Percentiles rank a stretch among this genome's conserved stretches.
phyloP scores from a whole-genome alignment of 1,140 invertebrate species.

The Scaptomyza montana region DNA sequence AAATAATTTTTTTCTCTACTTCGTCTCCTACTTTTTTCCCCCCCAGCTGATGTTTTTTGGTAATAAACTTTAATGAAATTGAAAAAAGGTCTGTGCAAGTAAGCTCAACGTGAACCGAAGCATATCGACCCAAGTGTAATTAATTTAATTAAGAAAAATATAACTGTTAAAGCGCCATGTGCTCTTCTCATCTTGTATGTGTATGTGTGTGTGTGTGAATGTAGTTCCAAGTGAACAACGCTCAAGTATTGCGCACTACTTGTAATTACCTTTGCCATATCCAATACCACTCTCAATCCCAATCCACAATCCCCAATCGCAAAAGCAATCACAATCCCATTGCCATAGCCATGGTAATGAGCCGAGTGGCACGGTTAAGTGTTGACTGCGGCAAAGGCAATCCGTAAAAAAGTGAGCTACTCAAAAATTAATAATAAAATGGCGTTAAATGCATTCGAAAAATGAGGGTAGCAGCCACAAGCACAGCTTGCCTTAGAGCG shows the following conservation, averaged over 20 bases:
- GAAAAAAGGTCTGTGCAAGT: slow-evolving; percentile 55
- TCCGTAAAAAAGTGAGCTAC: slow-evolving; percentile 20
- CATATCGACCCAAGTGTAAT: slow-evolving; percentile 63
- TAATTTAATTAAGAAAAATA: slow-evolving; percentile 75
- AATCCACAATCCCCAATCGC: slow-evolving; percentile 7
- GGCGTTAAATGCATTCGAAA: slow-evolving; percentile 11
- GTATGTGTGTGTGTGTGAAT: slow-evolving; percentile 6
- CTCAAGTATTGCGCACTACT: slow-evolving; percentile 28
- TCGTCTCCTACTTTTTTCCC: background rate
- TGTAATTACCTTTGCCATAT: slow-evolving; percentile 50
- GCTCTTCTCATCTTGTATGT: background rate
- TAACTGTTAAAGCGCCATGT: slow-evolving; percentile 51
- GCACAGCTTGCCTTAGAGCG: background rate
- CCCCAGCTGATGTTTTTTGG: slow-evolving; percentile 9
- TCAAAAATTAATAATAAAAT: slow-evolving; percentile 19
- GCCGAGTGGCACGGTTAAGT: slow-evolving; percentile 48
- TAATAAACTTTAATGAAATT: slow-evolving; percentile 80
- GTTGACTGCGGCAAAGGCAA: slow-evolving; percentile 20
- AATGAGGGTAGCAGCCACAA: background rate
- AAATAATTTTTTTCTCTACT: slow-evolving; percentile 43
- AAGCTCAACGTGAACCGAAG: slow-evolving; percentile 36
- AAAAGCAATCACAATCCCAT: slow-evolving; percentile 9
- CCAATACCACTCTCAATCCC: slow-evolving; percentile 22
- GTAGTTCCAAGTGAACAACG: slow-evolving; percentile 19
- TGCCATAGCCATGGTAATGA: slow-evolving; percentile 67